phyloP scores from a whole-genome alignment of 1,140 invertebrate genomes.

The Drosophila tani region DNA sequence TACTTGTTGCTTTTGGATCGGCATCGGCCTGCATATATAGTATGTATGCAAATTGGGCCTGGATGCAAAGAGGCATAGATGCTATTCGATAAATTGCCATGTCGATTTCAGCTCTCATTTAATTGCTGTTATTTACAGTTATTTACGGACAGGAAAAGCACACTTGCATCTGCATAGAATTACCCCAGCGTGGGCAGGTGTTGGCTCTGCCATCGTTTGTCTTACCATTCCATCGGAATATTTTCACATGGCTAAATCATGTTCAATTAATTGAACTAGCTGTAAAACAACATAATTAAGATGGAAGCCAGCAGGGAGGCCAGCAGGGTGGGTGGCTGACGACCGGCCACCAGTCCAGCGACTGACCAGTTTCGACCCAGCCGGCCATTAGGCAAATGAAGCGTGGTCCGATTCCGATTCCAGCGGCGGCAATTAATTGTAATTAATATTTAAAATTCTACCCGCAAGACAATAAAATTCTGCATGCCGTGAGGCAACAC shows the following conservation, averaged over 20 bases:
- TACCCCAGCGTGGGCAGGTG: constrained; percentile 25
- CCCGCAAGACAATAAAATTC: constrained; percentile 58
- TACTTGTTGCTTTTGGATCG: constrained; percentile 38
- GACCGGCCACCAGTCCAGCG: neutral
- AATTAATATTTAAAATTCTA: constrained; percentile 70
- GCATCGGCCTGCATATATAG: constrained; percentile 1
- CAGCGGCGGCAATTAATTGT: constrained; percentile 54
- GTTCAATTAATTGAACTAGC: constrained; percentile 73
- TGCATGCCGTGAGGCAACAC: constrained; percentile 23
- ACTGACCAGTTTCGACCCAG: constrained; percentile 15
- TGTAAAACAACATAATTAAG: constrained; percentile 81
- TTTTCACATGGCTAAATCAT: constrained; percentile 67
- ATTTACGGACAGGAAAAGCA: constrained; percentile 16
- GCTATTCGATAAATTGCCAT: constrained; percentile 51
- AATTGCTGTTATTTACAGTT: constrained; percentile 50
- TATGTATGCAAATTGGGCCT: constrained; percentile 46
- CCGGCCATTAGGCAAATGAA: constrained; percentile 73
- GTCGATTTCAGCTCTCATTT: constrained; percentile 37
- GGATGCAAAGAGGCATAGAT: constrained; percentile 25
- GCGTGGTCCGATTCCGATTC: constrained; percentile 22
- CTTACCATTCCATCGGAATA: constrained; percentile 22
- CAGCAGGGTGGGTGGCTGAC: constrained; percentile 23
- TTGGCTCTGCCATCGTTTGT: constrained; percentile 30
- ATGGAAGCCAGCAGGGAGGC: constrained; percentile 36
- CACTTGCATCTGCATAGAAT: constrained; percentile 27